phyloP scores from a whole-genome alignment of 2,797 vertebrate genomes.

The Pipistrellus kuhlii region DNA sequence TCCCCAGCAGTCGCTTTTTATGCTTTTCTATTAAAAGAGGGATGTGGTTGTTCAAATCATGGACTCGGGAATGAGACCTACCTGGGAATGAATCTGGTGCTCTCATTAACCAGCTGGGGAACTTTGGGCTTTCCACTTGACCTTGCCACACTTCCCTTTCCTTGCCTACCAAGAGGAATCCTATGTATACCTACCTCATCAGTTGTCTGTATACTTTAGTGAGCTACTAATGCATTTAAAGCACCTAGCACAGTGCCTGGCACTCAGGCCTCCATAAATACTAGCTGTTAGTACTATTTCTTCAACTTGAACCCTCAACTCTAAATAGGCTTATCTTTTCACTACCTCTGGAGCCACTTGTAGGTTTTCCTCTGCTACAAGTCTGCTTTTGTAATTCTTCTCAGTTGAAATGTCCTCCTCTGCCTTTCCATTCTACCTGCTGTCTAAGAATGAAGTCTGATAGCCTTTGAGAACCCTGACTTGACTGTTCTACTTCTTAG shows the following conservation, averaged over 20 bases:
- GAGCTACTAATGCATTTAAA: background rate
- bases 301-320: background rate
- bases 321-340: background rate
- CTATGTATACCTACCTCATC: background rate
- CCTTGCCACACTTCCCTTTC: background rate
- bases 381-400: background rate
- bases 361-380: background rate
- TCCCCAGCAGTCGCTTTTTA: background rate
- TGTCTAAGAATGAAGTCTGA: background rate
- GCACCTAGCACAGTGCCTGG: background rate
- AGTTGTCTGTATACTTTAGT: background rate
- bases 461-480: background rate
- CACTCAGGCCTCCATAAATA: background rate
- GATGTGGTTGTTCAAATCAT: background rate
- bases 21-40: background rate
- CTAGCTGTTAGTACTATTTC: background rate
- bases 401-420: constrained; percentile 1
- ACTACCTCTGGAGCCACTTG: background rate
- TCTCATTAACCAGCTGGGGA: background rate
- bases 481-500: constrained; percentile 4
- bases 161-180: background rate
- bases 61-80: background rate
- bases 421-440: background rate
- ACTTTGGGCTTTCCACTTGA: constrained; percentile 15
- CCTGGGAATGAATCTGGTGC: background rate